Evolutionary conservation across 2,797 vertebrate genomes (phyloP).

Genomic region (Silurus aristotelis): DNA sequence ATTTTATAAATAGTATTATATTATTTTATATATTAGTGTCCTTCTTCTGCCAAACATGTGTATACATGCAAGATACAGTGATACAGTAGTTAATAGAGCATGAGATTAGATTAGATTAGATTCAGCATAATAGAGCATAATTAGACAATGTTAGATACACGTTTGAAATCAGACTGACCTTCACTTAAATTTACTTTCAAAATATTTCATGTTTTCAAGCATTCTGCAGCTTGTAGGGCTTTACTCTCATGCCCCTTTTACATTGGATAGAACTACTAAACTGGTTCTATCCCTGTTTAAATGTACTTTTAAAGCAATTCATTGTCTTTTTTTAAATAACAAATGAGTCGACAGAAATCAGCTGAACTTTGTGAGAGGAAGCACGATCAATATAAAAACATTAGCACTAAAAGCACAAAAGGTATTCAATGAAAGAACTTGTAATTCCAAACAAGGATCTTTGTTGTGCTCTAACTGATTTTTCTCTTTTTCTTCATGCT

Average conservation of each 20-base stretch:
- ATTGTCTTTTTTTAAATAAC: background rate
- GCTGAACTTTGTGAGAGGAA: background rate
- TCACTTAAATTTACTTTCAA: background rate
- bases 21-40: no score
- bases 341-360: background rate
- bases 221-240: no score
- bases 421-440: no score
- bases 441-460: background rate
- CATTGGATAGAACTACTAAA: background rate
- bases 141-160: background rate
- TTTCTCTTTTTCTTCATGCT: background rate
- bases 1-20: no score
- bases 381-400: background rate
- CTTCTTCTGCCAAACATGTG: no score
- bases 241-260: no score
- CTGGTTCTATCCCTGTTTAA: background rate
- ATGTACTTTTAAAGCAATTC: background rate
- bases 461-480: no score
- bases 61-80: background rate
- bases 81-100: background rate
- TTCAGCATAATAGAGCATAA: background rate
- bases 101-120: background rate
- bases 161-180: background rate
- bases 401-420: background rate
- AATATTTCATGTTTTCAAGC: background rate